Evolutionary conservation across 1,140 invertebrate genomes (phyloP).

Genomic region (Mactra quadrangularis): DNA sequence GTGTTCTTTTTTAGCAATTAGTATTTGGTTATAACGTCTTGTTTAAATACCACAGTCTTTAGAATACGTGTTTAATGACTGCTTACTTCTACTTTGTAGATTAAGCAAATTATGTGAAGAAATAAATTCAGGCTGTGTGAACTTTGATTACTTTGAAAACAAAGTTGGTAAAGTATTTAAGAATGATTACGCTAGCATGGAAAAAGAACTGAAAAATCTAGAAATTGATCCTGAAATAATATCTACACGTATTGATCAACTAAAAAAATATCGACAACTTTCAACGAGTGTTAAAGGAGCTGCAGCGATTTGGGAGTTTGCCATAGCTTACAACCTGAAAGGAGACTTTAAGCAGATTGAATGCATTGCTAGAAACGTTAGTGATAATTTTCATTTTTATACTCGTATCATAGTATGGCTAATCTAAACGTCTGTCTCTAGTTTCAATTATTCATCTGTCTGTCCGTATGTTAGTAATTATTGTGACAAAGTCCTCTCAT

Average conservation of each 20-base stretch:
- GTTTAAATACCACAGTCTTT: too few relatives aligned
- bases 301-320: background rate
- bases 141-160: slow-evolving; percentile 12
- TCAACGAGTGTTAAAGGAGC: slow-evolving; percentile 14
- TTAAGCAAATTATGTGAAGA: too few relatives aligned
- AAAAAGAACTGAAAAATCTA: background rate
- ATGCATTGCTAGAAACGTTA: slow-evolving; percentile 10
- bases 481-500: too few relatives aligned
- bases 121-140: too few relatives aligned
- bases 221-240: background rate
- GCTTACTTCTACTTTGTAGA: too few relatives aligned
- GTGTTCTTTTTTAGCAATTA: too few relatives aligned
- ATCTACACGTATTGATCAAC: background rate
- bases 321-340: background rate
- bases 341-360: slow-evolving; percentile 10
- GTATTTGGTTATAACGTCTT: too few relatives aligned
- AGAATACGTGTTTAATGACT: too few relatives aligned
- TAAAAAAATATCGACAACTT: slow-evolving; percentile 1
- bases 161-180: background rate
- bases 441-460: background rate
- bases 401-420: background rate
- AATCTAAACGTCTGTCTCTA: background rate
- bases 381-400: background rate
- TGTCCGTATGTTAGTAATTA: too few relatives aligned
- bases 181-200: background rate